Evolutionary conservation across 2,113 vertebrate species (phyloP).

Genomic region (Hoplias malabaricus): DNA sequence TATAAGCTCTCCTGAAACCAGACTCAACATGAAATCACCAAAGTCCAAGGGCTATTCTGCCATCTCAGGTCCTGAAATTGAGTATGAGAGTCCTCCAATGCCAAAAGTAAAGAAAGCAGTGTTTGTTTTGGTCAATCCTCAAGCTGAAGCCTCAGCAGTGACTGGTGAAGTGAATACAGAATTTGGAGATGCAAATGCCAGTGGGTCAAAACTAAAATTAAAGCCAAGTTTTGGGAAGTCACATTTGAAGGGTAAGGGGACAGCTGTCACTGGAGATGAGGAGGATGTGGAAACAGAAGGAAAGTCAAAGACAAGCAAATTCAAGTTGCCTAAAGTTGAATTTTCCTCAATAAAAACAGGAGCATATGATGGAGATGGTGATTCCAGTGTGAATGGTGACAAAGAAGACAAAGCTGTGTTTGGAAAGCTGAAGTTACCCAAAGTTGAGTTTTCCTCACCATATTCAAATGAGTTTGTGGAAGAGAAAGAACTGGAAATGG

Average conservation of each 20-base stretch:
- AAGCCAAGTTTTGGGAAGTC: constrained; percentile 66
- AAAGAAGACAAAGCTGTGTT: constrained; percentile 61
- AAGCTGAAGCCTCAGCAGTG: constrained; percentile 50
- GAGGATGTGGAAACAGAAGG: constrained; percentile 43
- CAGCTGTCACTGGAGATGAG: constrained; percentile 44
- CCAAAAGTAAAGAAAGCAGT: constrained; percentile 73
- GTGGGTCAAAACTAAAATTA: constrained; percentile 69
- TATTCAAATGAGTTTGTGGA: constrained; percentile 60
- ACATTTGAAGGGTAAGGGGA: constrained; percentile 57
- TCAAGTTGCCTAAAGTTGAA: constrained; percentile 73
- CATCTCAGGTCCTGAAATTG: constrained; percentile 53
- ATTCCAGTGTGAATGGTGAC: constrained; percentile 56
- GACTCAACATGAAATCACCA: constrained; percentile 42
- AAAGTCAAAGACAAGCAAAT: constrained; percentile 50
- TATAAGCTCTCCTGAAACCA: constrained; percentile 60
- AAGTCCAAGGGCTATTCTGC: constrained; percentile 52
- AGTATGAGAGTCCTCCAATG: constrained; percentile 66
- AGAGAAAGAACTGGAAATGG: constrained; percentile 55
- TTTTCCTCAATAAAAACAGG: constrained; percentile 65
- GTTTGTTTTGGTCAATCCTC: constrained; percentile 70
- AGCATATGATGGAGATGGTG: constrained; percentile 48
- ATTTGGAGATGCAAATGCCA: constrained; percentile 52
- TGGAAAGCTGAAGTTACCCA: constrained; percentile 77
- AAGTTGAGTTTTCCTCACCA: constrained; percentile 76
- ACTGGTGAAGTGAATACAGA: constrained; percentile 40